Conservation (phyloP, 2,888 invertebrate genomes). For the Catocala fraxini region DNA sequence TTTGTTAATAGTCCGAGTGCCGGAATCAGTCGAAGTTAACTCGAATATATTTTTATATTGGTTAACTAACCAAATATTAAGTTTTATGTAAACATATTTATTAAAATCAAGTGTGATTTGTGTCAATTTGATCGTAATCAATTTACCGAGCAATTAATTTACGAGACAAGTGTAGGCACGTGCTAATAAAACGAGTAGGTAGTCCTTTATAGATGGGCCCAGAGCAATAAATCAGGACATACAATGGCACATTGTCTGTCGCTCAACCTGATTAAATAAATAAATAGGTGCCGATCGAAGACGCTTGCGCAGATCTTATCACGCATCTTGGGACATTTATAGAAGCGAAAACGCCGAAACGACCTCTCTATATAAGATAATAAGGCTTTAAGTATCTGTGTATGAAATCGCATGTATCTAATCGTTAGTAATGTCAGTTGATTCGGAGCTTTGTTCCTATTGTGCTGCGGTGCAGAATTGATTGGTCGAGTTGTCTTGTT, state of each 20-base stretch:
- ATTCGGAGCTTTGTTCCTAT: slow-evolving; percentile 58
- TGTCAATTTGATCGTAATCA: slow-evolving; percentile 41
- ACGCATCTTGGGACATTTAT: slow-evolving; percentile 71
- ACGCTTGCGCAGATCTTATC: slow-evolving; percentile 82
- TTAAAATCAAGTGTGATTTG: slow-evolving; percentile 32
- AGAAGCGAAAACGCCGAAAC: slow-evolving; percentile 65
- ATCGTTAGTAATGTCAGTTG: slow-evolving; percentile 55
- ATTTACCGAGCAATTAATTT: slow-evolving; percentile 48
- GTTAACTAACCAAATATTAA: slow-evolving; percentile 33
- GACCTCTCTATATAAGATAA: slow-evolving; percentile 62
- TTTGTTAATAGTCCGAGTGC: slow-evolving; percentile 39
- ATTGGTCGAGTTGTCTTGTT: slow-evolving; percentile 56
- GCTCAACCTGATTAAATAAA: slow-evolving; percentile 84
- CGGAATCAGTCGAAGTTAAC: slow-evolving; percentile 30
- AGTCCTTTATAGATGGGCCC: slow-evolving; percentile 71
- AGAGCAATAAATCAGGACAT: slow-evolving; percentile 80
- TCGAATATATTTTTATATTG: slow-evolving; percentile 34
- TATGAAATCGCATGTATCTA: slow-evolving; percentile 60
- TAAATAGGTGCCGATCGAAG: slow-evolving; percentile 83
- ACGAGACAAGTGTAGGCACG: slow-evolving; percentile 60
- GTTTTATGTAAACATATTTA: slow-evolving; percentile 43
- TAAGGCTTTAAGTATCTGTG: slow-evolving; percentile 65
- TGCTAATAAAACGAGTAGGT: slow-evolving; percentile 63
- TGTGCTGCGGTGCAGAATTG: slow-evolving; percentile 56
- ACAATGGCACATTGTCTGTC: slow-evolving; percentile 87